phyloP scores from a whole-genome alignment of 2,113 vertebrate genomes.

The Barbus barbus region DNA sequence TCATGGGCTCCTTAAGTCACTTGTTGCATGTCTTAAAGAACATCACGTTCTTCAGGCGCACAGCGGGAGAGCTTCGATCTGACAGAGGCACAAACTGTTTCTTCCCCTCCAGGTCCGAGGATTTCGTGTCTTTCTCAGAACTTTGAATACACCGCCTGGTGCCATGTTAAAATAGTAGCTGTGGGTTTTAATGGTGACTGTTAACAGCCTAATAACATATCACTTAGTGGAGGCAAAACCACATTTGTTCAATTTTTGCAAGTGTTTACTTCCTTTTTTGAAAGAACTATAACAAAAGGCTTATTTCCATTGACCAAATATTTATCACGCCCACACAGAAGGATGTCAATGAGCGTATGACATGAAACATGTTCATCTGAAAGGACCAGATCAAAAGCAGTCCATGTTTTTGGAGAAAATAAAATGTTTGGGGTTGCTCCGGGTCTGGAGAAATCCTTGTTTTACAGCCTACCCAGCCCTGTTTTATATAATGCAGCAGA shows the following conservation, averaged over 20 bases:
- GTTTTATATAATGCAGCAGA: slow-evolving; percentile 48
- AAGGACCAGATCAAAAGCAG: slow-evolving; percentile 11
- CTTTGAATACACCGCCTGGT: background rate
- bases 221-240: background rate
- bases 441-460: slow-evolving; percentile 9
- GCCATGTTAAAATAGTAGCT: background rate
- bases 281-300: background rate
- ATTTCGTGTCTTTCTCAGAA: background rate
- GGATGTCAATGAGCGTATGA: background rate
- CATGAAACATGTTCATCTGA: background rate
- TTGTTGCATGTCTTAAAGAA: slow-evolving; percentile 54
- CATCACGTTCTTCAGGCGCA: slow-evolving; percentile 39
- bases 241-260: slow-evolving; percentile 1
- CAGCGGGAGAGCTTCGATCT: slow-evolving; percentile 34
- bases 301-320: slow-evolving; percentile 5
- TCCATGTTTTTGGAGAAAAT: slow-evolving; percentile 12
- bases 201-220: background rate
- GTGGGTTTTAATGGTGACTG: background rate
- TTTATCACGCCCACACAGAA: background rate
- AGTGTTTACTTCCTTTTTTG: background rate
- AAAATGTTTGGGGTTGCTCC: background rate
- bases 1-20: slow-evolving; percentile 51
- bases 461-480: slow-evolving; percentile 28
- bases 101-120: background rate
- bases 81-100: slow-evolving; percentile 39